Evolutionary conservation across 2,888 invertebrate species (phyloP), one percentile per base, ranked within the genome.

Genomic region (Epistrophe grossulariae): DNA sequence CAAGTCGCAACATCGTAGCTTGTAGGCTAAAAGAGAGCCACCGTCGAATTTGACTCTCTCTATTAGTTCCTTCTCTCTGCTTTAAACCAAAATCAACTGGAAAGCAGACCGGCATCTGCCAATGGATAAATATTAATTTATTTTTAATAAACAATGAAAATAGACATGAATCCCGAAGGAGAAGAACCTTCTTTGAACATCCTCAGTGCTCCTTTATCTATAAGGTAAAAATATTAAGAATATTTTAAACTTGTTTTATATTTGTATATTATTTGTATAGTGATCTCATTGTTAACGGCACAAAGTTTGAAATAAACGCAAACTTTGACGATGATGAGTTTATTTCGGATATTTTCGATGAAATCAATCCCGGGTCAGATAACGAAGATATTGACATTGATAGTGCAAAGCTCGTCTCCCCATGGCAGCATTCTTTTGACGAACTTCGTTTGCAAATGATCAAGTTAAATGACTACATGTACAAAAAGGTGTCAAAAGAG

Each of bases 381-480:
- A 90, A 90, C 1, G 91, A 91, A 50, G 90, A 90, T 6, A 11
- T 24, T 8, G 88, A 90, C 17, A 79, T 88, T 0, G 78, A 88
- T 13, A 87, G 8, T 6, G 84, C 55, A 15, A 71, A 88, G 2
- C 81, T 91, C 8, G 87, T 90, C 1, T 92, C 92, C 0, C 93
- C 93, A 0, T 93, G 93, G 93, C 91, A 90, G 0, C 89, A 89
- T 45, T 88, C 92, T 1, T 93, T 93, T 43, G 89, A 89, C 0
- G 91, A 92, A 35, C 78, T 93, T 6, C 91, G 91, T 2, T 11
- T 73, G 2, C 84, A 90, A 19, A 93, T 93, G 93, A 57, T 66
- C 0, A 88, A 89, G 13, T 19, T 93, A 4, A 84, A 88, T 28
- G 90, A 91, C 0, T 28, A 89, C 59, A 89, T 93, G 4, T 89